Evolutionary conservation across 2,113 vertebrate genomes (phyloP).

Genomic region (Apodemus speciosus): DNA sequence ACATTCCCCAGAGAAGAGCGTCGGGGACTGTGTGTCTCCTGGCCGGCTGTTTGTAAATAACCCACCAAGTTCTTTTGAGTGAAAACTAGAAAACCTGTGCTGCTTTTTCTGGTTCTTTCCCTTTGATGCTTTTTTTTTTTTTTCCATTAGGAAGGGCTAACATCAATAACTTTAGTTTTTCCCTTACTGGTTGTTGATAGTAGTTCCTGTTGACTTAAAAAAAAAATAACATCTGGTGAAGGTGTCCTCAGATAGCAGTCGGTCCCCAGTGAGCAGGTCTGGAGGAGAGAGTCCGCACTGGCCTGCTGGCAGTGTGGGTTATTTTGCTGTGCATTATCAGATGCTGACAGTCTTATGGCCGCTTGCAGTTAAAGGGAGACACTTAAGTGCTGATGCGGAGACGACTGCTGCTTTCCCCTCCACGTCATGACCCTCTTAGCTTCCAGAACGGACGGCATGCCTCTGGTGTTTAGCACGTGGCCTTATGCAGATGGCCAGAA

Average conservation of each 20-base stretch:
- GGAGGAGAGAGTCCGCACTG: fast-evolving
- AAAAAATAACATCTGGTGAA: not conserved
- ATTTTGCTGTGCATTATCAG: not conserved
- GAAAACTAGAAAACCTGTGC: not conserved
- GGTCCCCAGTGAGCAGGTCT: not conserved
- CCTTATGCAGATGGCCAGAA: not conserved
- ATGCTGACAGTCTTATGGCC: not conserved
- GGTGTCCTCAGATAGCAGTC: not conserved
- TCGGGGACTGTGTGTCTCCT: not conserved
- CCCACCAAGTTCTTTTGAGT: not conserved
- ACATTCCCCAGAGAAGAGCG: not conserved
- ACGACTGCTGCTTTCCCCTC: not conserved
- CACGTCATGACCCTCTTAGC: not conserved
- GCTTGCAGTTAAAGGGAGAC: not conserved
- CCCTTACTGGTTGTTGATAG: not conserved
- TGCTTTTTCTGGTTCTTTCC: not conserved
- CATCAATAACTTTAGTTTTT: slow-evolving; percentile 8
- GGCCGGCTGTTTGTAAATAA: not conserved
- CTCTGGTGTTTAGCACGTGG: not conserved
- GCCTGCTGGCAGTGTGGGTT: not conserved
- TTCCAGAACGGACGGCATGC: not conserved
- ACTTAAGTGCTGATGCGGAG: not conserved
- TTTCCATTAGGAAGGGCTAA: not conserved
- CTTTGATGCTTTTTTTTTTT: not conserved
- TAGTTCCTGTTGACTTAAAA: slow-evolving; percentile 28